Evolutionary conservation across 2,113 vertebrate genomes (phyloP).

Genomic region (Lycaon pictus): DNA sequence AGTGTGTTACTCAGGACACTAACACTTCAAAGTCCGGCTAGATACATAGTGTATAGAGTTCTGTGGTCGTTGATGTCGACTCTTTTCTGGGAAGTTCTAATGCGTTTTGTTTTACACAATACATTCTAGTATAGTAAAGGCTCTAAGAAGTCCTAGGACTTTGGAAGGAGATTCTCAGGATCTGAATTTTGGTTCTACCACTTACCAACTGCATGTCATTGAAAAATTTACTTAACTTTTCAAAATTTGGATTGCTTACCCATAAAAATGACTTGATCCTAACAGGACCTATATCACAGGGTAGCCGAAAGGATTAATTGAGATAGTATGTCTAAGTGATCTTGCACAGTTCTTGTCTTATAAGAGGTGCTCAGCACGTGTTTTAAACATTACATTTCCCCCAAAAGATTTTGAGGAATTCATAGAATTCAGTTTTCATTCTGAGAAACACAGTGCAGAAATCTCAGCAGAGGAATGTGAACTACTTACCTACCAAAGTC

Average conservation of each 20-base stretch:
- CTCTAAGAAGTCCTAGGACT: background rate
- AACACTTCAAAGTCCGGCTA: background rate
- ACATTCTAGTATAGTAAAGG: background rate
- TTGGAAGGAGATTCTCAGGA: background rate
- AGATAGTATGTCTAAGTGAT: background rate
- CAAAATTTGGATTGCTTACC: background rate
- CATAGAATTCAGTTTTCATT: background rate
- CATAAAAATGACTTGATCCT: background rate
- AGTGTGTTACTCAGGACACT: background rate
- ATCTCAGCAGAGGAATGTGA: background rate
- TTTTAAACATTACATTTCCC: background rate
- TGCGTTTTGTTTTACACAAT: background rate
- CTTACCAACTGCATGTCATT: background rate
- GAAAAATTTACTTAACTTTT: background rate
- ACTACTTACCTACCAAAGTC: background rate
- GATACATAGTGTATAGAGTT: background rate
- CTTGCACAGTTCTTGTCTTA: background rate
- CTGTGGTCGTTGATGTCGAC: background rate
- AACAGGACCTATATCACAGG: background rate
- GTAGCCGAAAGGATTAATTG: background rate
- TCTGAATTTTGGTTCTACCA: background rate
- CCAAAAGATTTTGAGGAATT: background rate
- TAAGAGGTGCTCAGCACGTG: background rate
- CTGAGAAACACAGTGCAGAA: constrained; percentile 25
- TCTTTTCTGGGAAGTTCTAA: background rate